Conservation (phyloP, 2,113 vertebrate species). For the Pontoporia blainvillei region DNA sequence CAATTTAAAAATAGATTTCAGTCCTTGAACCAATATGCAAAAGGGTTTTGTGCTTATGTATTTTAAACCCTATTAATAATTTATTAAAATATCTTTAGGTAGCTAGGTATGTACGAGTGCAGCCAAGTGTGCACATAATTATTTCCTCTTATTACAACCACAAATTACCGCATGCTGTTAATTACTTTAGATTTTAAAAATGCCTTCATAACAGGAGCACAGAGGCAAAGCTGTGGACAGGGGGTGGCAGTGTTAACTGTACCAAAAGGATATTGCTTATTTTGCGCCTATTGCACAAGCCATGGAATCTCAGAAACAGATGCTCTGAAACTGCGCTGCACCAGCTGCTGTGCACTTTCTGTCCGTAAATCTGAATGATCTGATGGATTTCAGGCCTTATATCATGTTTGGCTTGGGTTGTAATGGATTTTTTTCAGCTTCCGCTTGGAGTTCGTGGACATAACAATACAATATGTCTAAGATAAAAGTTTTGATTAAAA, state of each 20-base stretch:
- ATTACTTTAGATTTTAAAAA: neutral
- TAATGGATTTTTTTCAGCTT: conserved; percentile 14
- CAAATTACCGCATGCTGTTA: neutral
- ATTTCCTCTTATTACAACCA: neutral
- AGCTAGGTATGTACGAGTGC: neutral
- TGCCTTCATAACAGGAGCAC: neutral
- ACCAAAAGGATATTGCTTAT: neutral
- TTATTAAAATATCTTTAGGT: neutral
- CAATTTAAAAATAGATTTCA: neutral
- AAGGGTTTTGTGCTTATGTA: neutral
- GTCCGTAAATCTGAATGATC: neutral
- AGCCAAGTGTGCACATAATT: neutral
- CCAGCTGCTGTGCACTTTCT: neutral
- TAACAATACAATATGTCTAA: neutral
- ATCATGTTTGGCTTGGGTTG: neutral
- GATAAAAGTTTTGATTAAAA: conserved; percentile 27
- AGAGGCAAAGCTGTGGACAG: neutral
- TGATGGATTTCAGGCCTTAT: conserved; percentile 34
- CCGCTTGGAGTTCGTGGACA: neutral
- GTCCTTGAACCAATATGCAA: neutral
- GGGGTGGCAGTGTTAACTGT: neutral
- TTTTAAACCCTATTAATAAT: conserved; percentile 23
- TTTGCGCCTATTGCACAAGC: neutral
- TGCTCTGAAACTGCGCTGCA: neutral
- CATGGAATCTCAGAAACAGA: neutral